Base-by-base conservation (phyloP, 1,140 invertebrate genomes). In the Tribolium castaneum region DNA sequence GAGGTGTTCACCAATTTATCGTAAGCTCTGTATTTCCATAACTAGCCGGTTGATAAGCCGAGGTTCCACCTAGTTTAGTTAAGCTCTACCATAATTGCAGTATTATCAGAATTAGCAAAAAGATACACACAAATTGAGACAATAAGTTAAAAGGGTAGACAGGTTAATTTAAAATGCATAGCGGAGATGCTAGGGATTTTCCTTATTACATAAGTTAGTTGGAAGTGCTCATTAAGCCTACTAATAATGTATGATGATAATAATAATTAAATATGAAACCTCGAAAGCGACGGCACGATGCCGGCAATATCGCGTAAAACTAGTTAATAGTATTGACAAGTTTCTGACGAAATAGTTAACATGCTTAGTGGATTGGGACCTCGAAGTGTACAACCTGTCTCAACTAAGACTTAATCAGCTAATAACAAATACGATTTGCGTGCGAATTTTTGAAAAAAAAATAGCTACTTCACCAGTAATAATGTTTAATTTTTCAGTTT, bases 21-120 rank as follows among this genome's bases (percentile, higher is more conserved):
- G 16, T 59, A 59, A 22, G 54, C 54, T 19, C 54, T 25, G 10
- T 59, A 59, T 59, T 59, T 59, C 54, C 54, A 59, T 59, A 59
- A 59, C 54, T 30, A 30, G 3, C 4, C 30, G 5, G 14, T 59
- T 59, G 54, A 59, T 59, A 59, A 25, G 54, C 54, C 22, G 14
- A 45, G 39, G 9, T 9, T 45, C 7, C n/a, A 45, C n/a, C 7
- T 45, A 45, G 54, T 59, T 59, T 59, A 22, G 22, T 30, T 59
- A 22, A 56, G 14, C 52, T 56, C 52, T n/a, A 14, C 54, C 6
- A 6, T 59, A 59, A 59, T 59, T 59, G 54, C 14, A 6, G 54
- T 59, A 59, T 59, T 59, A 59, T 59, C 14, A 19, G 54, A 59
- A 59, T 59, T 59, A 59, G 30, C 54, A 59, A 59, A 22, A 30